Conservation (phyloP, 2,797 vertebrate genomes). For the Melanotaenia parkinsoni region DNA sequence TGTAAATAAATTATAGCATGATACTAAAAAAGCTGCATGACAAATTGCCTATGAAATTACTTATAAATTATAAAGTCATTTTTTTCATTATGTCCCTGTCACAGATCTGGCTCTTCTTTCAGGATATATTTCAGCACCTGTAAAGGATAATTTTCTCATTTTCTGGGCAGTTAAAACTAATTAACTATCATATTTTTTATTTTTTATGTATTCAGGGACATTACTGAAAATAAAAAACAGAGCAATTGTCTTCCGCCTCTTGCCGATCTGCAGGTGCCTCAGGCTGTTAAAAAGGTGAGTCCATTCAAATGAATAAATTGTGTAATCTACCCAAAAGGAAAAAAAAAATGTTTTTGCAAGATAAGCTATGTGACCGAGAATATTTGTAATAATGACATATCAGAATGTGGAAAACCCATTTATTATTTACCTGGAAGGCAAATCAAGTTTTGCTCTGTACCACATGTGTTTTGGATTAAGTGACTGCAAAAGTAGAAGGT, state of each 20-base stretch:
- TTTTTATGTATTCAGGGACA: background rate
- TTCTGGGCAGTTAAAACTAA: background rate
- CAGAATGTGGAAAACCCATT: slow-evolving; percentile 13
- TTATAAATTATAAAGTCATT: background rate
- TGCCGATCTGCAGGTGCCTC: slow-evolving; percentile 40
- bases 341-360: slow-evolving; percentile 34
- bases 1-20: background rate
- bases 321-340: slow-evolving; percentile 31
- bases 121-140: background rate
- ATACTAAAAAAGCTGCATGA: background rate
- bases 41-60: background rate
- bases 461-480: background rate
- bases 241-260: slow-evolving; percentile 5
- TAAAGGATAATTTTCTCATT: background rate
- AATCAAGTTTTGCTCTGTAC: slow-evolving; percentile 3
- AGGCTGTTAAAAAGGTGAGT: slow-evolving; percentile 54
- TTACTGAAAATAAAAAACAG: slow-evolving; percentile 38
- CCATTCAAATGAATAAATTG: slow-evolving; percentile 39
- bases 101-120: background rate
- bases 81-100: background rate
- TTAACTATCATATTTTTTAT: slow-evolving; percentile 1
- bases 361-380: slow-evolving; percentile 12
- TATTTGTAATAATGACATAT: background rate
- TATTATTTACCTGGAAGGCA: slow-evolving; percentile 4
- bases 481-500: background rate